Conservation (phyloP, 2,888 invertebrate species). For the Agrilus mali region DNA sequence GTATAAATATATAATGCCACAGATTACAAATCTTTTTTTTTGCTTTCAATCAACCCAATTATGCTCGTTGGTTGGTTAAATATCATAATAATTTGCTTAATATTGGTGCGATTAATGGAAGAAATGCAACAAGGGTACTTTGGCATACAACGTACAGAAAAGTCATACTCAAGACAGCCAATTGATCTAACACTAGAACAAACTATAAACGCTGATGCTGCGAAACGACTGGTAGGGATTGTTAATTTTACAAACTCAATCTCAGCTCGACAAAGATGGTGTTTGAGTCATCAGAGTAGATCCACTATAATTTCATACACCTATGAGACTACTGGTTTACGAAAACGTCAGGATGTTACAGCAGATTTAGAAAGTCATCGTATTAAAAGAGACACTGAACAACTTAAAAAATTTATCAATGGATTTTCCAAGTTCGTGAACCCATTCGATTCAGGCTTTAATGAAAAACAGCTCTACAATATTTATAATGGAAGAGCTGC, state of each 20-base stretch:
- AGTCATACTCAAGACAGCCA: constrained; percentile 16
- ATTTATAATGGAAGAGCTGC: constrained; percentile 10
- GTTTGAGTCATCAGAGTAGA: constrained; percentile 15
- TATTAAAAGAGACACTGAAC: not conserved
- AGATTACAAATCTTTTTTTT: constrained; percentile 16
- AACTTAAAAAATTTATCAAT: not conserved
- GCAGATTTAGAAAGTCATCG: not conserved
- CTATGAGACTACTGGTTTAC: no score
- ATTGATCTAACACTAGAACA: constrained; percentile 17
- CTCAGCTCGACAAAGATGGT: constrained; percentile 18
- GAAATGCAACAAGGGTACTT: constrained; percentile 14
- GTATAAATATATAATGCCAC: constrained; percentile 10
- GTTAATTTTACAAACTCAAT: constrained; percentile 13
- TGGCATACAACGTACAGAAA: constrained; percentile 15
- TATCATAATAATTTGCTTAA: constrained; percentile 12
- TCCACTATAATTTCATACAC: constrained; percentile 11
- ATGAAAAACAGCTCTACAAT: constrained; percentile 1
- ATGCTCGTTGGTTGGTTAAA: constrained; percentile 11
- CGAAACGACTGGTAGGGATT: constrained; percentile 13
- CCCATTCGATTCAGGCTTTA: not conserved
- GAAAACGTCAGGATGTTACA: no score
- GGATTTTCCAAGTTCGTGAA: not conserved
- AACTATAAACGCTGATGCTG: no score
- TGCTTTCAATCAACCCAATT: constrained; percentile 16
- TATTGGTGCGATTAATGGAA: no score